Evolutionary conservation across 2,888 invertebrate genomes (phyloP), one percentile per base, ranked within the genome.

Genomic region (Agrochola circellaris): DNA sequence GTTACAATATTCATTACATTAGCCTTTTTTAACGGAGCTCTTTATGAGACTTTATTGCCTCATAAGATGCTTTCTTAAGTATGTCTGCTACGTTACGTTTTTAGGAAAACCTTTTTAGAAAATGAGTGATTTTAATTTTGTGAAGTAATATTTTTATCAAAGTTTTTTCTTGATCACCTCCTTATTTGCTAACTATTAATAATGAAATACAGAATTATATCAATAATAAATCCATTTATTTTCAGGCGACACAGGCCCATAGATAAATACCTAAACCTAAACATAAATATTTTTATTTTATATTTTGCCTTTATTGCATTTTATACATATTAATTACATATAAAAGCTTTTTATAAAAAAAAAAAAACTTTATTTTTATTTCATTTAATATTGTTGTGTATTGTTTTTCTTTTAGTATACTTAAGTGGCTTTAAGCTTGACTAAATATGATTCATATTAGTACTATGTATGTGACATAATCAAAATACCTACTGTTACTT

Each of bases 1-100:
- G 73, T 68, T 68, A 64, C 17, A 30, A 69, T 68, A 61, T 84
- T 72, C 64, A 56, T 81, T 84, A 61, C 65, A 58, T 66, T 56
- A 73, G 15, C 13, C 11, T 58, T 62, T 60, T 82, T 81, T 70
- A 66, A 71, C 23, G 51, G 30, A 34, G n/a, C 26, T 61, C 4
- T 62, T 68, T 48, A 74, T 48, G 42, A 72, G 56, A 56, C 15
- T 80, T 81, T 51, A 75, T 82, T 60, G 42, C 23, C 17, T 56
- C 34, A 26, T 75, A 69, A 58, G 56, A 72, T 67, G 17, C 60
- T 82, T 60, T 61, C 42, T 23, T 56, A 61, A 69, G 26, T 62
- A 69, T 42, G n/a, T 48, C 62, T 70, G 48, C 45, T 71, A 81
- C 60, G 61, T 61, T 26, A 15, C 26, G 4, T 45, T 85, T 71